Conservation (phyloP, 2,888 invertebrate species). For the Mamestra brassicae region DNA sequence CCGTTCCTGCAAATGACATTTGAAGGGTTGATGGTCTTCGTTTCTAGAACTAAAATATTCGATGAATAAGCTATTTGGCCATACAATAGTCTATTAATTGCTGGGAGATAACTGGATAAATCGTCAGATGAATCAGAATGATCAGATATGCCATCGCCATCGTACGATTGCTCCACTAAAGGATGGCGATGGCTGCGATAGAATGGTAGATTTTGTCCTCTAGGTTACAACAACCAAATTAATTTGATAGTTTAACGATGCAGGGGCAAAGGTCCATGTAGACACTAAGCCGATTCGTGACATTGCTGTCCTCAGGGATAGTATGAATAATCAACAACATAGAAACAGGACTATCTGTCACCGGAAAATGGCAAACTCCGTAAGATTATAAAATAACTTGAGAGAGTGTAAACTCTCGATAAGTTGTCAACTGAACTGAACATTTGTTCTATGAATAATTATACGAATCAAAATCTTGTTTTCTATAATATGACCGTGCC, state of each 20-base stretch:
- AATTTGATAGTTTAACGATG: neutral
- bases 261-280: neutral
- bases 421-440: too few relatives aligned
- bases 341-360: too few relatives aligned
- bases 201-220: neutral
- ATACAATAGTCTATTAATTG: conserved; percentile 27
- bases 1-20: neutral
- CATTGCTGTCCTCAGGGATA: too few relatives aligned
- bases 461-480: too few relatives aligned
- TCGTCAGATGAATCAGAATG: conserved; percentile 29
- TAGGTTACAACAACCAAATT: neutral
- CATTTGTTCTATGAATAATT: too few relatives aligned
- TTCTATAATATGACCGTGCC: too few relatives aligned
- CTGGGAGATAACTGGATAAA: conserved; percentile 6
- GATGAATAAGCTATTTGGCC: conserved; percentile 26
- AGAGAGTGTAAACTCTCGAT: too few relatives aligned
- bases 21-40: neutral
- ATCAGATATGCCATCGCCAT: conserved; percentile 15
- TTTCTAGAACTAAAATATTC: conserved; percentile 4
- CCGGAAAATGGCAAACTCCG: too few relatives aligned
- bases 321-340: too few relatives aligned
- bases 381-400: too few relatives aligned
- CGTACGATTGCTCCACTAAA: neutral
- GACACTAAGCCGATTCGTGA: neutral
- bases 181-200: neutral